Evolutionary conservation across 1,140 invertebrate genomes (phyloP), one percentile per base, ranked within the genome.

Genomic region (Drosophila tropicalis): DNA sequence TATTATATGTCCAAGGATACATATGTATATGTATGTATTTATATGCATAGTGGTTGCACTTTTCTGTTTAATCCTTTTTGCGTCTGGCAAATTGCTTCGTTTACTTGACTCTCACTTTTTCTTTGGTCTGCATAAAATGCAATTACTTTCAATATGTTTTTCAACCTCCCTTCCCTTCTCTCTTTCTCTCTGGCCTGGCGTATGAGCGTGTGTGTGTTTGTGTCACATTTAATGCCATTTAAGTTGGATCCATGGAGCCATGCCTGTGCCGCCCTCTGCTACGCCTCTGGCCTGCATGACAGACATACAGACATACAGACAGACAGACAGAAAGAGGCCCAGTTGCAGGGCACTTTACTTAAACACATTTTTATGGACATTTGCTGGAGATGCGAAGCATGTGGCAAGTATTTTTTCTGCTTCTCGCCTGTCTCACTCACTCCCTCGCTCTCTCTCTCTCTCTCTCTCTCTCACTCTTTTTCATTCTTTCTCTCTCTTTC

Each of bases 281-380:
- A 9, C 19, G 15, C 25, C 9, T 22, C 6, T 29, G 54, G 63
- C 51, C 62, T 58, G 70, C 75, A 64, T 63, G 22, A 25, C 22
- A 25, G 22, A 25, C 2, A 4, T 3, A 25, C 29, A 29, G 29
- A 29, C 29, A 29, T 17, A 51, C 2, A 4, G 22, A 25, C 29
- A 29, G 29, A 29, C 29, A 29, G 44, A 51, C 5, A 51, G 44
- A 5, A 9, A 22, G 44, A 51, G 44, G 44, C 44, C 41, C 68
- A 70, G 64, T 60, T 75, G 67, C 65, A 39, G 70, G 83, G 63
- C 82, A 87, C 83, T 86, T 87, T 79, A 79, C 47, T 79, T 67
- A 70, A 79, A 77, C 71, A 83, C 79, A 75, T 55, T 80, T 86
- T 87, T 79, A 86, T 86, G 66, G 62, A 67, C 68, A 56, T 36